A percentile compares a stretch with the other conserved stretches of the same genome.
These are phyloP conservation scores for Myotis planiceps DNA, from an alignment of 2,797 vertebrate genomes.

Conservation along the genomic window DNA sequence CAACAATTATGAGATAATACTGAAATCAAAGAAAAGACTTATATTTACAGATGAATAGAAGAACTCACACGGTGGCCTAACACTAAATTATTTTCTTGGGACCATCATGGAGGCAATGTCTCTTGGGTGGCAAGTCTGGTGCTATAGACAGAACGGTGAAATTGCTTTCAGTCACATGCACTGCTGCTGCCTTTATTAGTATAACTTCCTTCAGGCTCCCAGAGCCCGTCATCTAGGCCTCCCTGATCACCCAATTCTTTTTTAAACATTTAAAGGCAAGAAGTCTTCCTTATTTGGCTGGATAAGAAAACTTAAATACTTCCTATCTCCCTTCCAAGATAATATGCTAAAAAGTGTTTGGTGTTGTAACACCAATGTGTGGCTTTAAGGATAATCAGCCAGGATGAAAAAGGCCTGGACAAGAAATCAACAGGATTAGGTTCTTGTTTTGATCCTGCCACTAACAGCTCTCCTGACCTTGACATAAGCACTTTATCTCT, in stretches of 20 bases:
- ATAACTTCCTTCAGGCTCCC: neutral
- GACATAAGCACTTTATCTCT: neutral
- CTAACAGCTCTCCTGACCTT: neutral
- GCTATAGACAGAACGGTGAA: neutral
- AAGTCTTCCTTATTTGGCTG: neutral
- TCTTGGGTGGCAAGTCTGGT: conserved; percentile 17
- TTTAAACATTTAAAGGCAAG: neutral
- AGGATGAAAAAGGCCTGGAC: neutral
- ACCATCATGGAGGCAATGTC: neutral
- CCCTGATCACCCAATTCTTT: neutral
- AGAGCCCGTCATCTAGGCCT: neutral
- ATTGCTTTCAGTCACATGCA: neutral
- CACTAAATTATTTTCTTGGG: neutral
- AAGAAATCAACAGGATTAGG: neutral
- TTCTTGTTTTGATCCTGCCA: neutral
- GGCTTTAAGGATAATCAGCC: neutral
- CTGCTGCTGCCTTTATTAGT: neutral
- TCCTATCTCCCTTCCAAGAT: neutral
- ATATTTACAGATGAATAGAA: conserved; percentile 39
- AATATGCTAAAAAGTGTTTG: neutral
- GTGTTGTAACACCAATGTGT: neutral
- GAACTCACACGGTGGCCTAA: conserved; percentile 41
- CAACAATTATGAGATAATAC: conserved; percentile 45
- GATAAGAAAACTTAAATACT: neutral
- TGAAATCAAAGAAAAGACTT: conserved; percentile 37